Evolutionary conservation across 2,113 vertebrate species (phyloP), one percentile per base, ranked within the genome.

Genomic region (Scatophagus argus): DNA sequence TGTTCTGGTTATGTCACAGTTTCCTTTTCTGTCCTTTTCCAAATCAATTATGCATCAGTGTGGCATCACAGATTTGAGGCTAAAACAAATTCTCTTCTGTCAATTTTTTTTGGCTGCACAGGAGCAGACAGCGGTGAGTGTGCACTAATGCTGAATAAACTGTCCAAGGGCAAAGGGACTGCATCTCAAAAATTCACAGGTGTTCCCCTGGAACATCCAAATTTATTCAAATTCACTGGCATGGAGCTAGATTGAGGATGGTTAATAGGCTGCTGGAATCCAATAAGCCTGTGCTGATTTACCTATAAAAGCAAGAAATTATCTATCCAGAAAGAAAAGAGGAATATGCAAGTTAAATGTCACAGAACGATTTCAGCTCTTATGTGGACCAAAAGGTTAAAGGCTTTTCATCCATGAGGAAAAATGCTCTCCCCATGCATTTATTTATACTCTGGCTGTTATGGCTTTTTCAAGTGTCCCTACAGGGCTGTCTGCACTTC

Each of bases 371-470:
- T 87, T 88, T 64, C 63, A 81, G 74, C 82, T 89, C 82, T 88
- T 89, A 85, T 76, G 84, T 77, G 61, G 88, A 89, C 86, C 83
- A 81, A 90, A 91, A 89, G 87, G 87, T 93, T 83, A 87, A 93
- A 93, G 91, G 87, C 84, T 84, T 88, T 90, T 87, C 90, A 93
- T 91, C 90, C 89, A 90, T 67, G 85, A 93, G 87, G 89, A 88
- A 88, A 92, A 93, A 91, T 84, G 85, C 74, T 91, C 71, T 81
- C 60, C 69, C 83, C 89, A 94, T 94, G 90, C 92, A 94, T 94
- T 92, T 95, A 95, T 94, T 94, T 94, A 95, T 94, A 93, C 89
- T 59, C 72, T 73, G 66, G 81, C 85, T 93, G 85, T 92, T 93
- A 92, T 86, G 90, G 89, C 88, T 91, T 92, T 93, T 92, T 91